Evolutionary conservation across 2,888 invertebrate genomes (phyloP).

Genomic region (Calameuta pallipes): DNA sequence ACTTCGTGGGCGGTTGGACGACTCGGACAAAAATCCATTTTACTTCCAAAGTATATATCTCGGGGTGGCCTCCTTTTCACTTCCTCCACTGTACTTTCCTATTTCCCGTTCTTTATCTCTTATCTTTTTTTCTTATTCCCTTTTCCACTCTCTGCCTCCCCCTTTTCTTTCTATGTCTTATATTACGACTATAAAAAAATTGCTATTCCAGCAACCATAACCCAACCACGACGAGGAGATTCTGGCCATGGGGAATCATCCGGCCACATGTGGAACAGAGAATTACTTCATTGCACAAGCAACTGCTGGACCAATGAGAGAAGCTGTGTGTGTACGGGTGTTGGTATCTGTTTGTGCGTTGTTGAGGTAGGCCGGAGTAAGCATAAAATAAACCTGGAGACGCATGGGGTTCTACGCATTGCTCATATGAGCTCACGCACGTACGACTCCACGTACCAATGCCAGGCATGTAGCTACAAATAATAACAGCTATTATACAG

Average conservation of each 20-base stretch:
- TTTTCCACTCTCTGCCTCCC: not conserved
- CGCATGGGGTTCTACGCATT: conserved; percentile 49
- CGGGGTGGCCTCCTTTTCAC: not conserved
- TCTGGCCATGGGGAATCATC: not conserved
- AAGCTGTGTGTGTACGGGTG: not conserved
- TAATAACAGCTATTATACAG: conserved; percentile 39
- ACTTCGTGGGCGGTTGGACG: conserved; percentile 48
- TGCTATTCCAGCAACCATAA: not conserved
- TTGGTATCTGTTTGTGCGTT: not conserved
- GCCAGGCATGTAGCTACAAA: conserved; percentile 28
- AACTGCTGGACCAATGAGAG: conserved; percentile 19
- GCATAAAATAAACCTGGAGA: conserved; percentile 49
- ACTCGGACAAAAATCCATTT: not conserved
- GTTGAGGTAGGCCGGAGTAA: conserved; percentile 46
- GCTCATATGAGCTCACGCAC: not conserved
- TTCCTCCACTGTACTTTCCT: not conserved
- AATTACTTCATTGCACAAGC: conserved; percentile 41
- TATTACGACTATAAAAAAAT: not conserved
- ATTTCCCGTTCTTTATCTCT: not conserved
- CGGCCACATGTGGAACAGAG: conserved; percentile 34
- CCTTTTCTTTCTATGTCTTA: not conserved
- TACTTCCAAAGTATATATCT: conserved; percentile 8
- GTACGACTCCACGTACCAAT: conserved; percentile 18
- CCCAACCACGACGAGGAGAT: not conserved
- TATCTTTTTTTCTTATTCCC: not conserved